phyloP scores from a whole-genome alignment of 2,113 vertebrate species.

The Camelus dromedarius region DNA sequence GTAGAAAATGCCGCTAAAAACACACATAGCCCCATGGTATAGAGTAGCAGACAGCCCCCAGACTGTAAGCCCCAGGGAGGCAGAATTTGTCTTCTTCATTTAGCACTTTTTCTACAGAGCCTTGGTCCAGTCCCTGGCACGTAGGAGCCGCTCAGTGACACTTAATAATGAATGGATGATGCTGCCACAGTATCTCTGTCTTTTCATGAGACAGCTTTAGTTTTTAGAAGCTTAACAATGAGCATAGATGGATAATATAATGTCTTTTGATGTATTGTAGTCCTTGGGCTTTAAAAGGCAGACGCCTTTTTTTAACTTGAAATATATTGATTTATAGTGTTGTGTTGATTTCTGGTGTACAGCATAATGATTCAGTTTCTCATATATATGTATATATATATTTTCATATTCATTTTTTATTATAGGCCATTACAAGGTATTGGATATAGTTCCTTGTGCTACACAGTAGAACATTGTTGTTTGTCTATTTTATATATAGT shows the following conservation, averaged over 20 bases:
- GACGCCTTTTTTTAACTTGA: no score
- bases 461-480: no score
- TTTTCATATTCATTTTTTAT: no score
- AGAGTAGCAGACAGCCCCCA: accelerated
- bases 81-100: accelerated
- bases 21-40: accelerated
- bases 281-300: background rate
- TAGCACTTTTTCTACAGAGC: accelerated
- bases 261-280: background rate
- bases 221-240: background rate
- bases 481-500: no score
- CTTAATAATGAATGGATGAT: background rate
- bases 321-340: no score
- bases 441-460: no score
- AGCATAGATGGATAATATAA: background rate
- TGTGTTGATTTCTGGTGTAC: no score
- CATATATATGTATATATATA: no score
- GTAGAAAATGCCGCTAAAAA: background rate
- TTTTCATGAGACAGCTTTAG: background rate
- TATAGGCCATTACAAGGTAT: no score
- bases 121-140: accelerated
- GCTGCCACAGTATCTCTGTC: accelerated
- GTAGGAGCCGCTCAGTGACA: no score
- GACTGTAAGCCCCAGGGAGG: accelerated
- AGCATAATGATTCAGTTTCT: no score